Conservation (phyloP, 2,888 invertebrate genomes). For the Prionchulus punctatus region DNA sequence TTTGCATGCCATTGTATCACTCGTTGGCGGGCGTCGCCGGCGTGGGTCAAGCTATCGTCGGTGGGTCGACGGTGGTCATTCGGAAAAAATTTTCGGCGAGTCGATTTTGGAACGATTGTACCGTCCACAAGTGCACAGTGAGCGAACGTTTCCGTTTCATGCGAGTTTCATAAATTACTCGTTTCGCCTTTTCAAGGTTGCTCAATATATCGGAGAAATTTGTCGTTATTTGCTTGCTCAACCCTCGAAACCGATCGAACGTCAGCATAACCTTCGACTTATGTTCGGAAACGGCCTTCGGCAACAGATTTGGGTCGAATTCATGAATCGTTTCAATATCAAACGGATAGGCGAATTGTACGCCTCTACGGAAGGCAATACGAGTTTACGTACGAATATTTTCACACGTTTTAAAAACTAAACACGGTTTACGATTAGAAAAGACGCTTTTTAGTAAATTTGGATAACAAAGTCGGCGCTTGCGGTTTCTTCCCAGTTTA, state of each 20-base stretch:
- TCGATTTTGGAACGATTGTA: slow-evolving; percentile 76
- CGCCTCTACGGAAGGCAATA: slow-evolving; percentile 93
- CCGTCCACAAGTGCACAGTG: slow-evolving; percentile 82
- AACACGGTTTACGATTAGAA: neutral
- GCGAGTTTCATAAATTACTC: neutral
- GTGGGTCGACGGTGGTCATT: slow-evolving; percentile 60
- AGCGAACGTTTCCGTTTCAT: slow-evolving; percentile 18
- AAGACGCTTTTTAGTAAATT: slow-evolving; percentile 51
- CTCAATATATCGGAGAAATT: slow-evolving; percentile 42
- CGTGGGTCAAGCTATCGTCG: slow-evolving; percentile 32
- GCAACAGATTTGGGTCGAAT: slow-evolving; percentile 81
- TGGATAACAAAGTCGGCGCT: slow-evolving; percentile 75
- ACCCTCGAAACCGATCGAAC: slow-evolving; percentile 34
- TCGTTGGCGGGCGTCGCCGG: slow-evolving; percentile 64
- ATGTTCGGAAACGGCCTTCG: slow-evolving; percentile 85
- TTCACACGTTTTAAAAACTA: neutral
- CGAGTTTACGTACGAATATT: slow-evolving; percentile 53
- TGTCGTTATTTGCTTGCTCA: slow-evolving; percentile 42
- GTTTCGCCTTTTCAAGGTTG: slow-evolving; percentile 17
- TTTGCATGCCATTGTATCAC: slow-evolving; percentile 83
- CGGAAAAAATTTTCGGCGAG: slow-evolving; percentile 84
- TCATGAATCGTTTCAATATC: slow-evolving; percentile 68
- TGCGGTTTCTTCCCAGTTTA: slow-evolving; percentile 71
- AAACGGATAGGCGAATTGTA: slow-evolving; percentile 75
- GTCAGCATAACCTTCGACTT: slow-evolving; percentile 43